phyloP scores from a whole-genome alignment of 30 jellyfish, hydroid and myxozoan species.

The Pseudorhiza aurosa region DNA sequence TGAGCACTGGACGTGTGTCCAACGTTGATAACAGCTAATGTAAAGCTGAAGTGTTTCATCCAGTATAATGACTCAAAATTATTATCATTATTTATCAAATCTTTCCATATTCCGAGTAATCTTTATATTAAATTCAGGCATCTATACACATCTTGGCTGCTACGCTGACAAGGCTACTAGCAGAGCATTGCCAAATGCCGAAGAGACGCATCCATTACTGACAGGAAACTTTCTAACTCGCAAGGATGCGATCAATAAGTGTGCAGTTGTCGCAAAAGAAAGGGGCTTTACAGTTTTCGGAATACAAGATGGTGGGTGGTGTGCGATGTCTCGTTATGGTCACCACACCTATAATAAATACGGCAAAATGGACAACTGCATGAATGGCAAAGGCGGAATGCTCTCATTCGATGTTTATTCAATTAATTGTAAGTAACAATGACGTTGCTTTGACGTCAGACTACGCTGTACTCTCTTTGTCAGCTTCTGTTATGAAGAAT shows the following conservation, averaged over 20 bases:
- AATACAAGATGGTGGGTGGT: conserved; percentile 98
- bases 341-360: conserved; percentile 64
- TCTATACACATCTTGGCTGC: conserved; percentile 82
- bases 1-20: too few relatives aligned
- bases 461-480: too few relatives aligned
- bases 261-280: conserved; percentile 77
- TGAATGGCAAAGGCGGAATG: conserved; percentile 89
- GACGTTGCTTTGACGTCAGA: too few relatives aligned
- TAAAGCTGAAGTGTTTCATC: too few relatives aligned
- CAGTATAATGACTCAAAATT: too few relatives aligned
- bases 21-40: too few relatives aligned
- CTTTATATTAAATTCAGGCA: too few relatives aligned
- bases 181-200: conserved; percentile 69
- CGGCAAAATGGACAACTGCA: conserved; percentile 82
- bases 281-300: conserved; percentile 76
- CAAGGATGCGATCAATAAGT: conserved; percentile 73
- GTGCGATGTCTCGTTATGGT: conserved; percentile 75
- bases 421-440: conserved; percentile 49
- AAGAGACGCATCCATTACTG: conserved; percentile 74
- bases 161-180: conserved; percentile 66
- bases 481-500: too few relatives aligned
- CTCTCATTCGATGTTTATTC: conserved; percentile 82
- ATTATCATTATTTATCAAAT: too few relatives aligned
- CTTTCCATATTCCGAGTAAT: too few relatives aligned
- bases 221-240: conserved; percentile 84